Percentiles rank a stretch among this genome's conserved stretches.
These are phyloP conservation scores for Aethina tumida DNA, from an alignment of 1,140 invertebrate genomes.

Conservation along the genomic window DNA sequence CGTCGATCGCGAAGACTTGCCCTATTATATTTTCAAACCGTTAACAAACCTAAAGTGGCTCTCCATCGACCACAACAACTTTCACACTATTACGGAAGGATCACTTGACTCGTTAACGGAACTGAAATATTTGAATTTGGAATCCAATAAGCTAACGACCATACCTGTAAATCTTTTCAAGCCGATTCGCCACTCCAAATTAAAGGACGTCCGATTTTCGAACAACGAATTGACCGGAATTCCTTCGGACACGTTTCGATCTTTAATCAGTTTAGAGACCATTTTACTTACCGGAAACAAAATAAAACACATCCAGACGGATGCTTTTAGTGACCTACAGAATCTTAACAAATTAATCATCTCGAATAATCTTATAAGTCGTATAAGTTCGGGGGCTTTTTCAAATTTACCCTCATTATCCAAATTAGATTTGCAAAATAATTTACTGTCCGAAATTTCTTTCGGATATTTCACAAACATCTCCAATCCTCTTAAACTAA, in stretches of 20 bases:
- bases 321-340: conserved; percentile 55
- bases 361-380: conserved; percentile 52
- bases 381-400: conserved; percentile 53
- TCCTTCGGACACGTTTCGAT: conserved; percentile 51
- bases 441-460: conserved; percentile 55
- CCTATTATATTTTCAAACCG: conserved; percentile 57
- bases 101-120: conserved; percentile 52
- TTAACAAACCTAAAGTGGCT: conserved; percentile 70
- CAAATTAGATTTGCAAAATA: conserved; percentile 61
- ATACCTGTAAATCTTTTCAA: conserved; percentile 56
- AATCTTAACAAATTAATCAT: conserved; percentile 60
- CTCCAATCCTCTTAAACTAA: conserved; percentile 52
- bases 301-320: conserved; percentile 45
- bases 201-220: conserved; percentile 66
- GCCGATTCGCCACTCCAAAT: conserved; percentile 55
- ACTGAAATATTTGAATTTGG: conserved; percentile 75
- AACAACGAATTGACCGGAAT: conserved; percentile 59
- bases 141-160: conserved; percentile 65
- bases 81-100: conserved; percentile 54
- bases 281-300: conserved; percentile 62
- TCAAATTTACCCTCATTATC: conserved; percentile 55
- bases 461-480: conserved; percentile 56
- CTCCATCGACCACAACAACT: conserved; percentile 80
- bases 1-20: conserved; percentile 66
- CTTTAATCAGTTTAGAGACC: conserved; percentile 53